Evolutionary conservation across 2,113 vertebrate genomes (phyloP), one percentile per base, ranked within the genome.

Genomic region (Phasianus colchicus): DNA sequence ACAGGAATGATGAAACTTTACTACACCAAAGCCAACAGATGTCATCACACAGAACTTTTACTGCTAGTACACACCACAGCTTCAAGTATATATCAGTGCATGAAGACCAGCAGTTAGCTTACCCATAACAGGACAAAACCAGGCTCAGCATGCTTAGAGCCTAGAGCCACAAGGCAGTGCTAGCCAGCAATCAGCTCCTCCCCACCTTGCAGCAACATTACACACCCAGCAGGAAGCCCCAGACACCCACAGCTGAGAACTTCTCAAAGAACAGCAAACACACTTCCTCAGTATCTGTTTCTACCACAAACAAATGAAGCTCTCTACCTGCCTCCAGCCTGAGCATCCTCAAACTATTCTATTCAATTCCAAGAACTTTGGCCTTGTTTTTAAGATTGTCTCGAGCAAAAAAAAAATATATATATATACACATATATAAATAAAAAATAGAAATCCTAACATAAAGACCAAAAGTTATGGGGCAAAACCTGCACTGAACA

Each of bases 1-100:
- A 66, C 60, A 88, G 83, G 60, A 88, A 78, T 29, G 60, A 66
- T 67, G 73, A 88, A 96, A 92, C 36, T 77, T 63, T 50, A 48
- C 83, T 81, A 71, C 38, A 38, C 13, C 38, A 38, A 80, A 63
- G 84, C 73, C 83, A 95, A 77, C 25, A 90, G 42, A 63, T 22
- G 65, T 55, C 57, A 87, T 54, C 0, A 0, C 58, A 67, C 50
- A 78, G 34, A 83, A 80, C 48, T 57, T 76, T 29, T 22, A 47
- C 40, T 71, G 58, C 14, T 73, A 66, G 54, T 29, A 73, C 16
- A 38, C 20, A 40, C 54, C 50, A 52, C 12, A 29, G 34, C 48
- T 73, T 55, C 22, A 70, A 86, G 48, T 13, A 74, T 13, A 74
- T 15, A 88, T 2, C 36, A 30, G 64, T 4, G 10, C 32, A 24